Evolutionary conservation across 1,140 invertebrate species (phyloP), one percentile per base, ranked within the genome.

Genomic region (Thereuonema tuberculata): DNA sequence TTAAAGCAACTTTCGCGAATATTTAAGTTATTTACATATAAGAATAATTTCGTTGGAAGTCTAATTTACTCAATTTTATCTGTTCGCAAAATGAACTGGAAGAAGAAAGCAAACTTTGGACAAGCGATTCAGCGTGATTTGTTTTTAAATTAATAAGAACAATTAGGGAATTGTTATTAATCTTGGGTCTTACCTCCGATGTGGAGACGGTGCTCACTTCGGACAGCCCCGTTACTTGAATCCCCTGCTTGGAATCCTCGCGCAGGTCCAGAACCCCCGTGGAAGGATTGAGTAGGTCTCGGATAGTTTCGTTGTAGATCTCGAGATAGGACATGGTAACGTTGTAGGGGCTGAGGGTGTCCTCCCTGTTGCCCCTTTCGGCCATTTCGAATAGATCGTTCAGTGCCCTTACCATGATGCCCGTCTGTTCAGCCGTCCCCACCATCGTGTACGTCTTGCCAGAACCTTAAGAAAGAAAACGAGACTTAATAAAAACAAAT

Each of bases 251-350:
- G 58, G 85, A 81, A 74, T 97, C 93, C 72, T 96, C 93, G n/a
- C 92, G 75, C 3, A 96, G 74, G 63, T 96, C 92, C 23, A 96
- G 72, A 56, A 84, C 83, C 0, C 88, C 88, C 0, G 84, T 81
- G n/a, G 76, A 72, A 1, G 92, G 91, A 71, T 89, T 90, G 37
- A 98, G 73, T 21, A 98, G 77, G 72, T 98, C 94, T 20, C 91
- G 78, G 63, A 98, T 96, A 68, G 92, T 88, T 74, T 98, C 94
- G 73, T 98, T 98, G 76, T 98, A 98, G 56, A 98, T 86, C 79
- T 97, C 93, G 66, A 97, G 77, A 69, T 97, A 98, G 0, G 92
- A 95, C 81, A 98, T 89, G 27, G 85, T 88, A 2, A 98, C 89
- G 82, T 92, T 74, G 62, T 26, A 49, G 65, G 68, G 71, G 2